These are phyloP conservation scores for Metellina segmentata DNA, from an alignment of 2,888 invertebrate species.

Conservation along the genomic window DNA sequence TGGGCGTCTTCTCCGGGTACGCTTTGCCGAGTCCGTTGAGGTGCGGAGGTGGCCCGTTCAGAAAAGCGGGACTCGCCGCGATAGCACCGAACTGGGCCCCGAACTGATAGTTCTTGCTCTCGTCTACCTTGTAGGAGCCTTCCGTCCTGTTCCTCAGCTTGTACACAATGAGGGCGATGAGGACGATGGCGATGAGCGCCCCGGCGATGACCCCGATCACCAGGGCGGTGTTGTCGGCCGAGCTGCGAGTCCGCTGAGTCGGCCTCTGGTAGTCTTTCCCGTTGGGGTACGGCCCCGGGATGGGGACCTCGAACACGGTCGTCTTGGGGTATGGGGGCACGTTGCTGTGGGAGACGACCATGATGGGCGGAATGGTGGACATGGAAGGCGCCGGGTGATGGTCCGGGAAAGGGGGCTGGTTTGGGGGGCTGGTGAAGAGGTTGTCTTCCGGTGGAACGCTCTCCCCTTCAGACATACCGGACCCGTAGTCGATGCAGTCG, in stretches of 20 bases:
- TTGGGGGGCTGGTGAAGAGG: constrained; percentile 54
- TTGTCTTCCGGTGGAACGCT: constrained; percentile 47
- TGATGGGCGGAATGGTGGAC: constrained; percentile 41
- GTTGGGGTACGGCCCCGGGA: constrained; percentile 45
- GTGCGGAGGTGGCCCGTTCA: constrained; percentile 71
- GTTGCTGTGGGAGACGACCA: constrained; percentile 23
- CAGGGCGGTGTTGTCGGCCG: constrained; percentile 76
- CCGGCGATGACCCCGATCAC: constrained; percentile 92
- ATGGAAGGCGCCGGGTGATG: constrained; percentile 30
- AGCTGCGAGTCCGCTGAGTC: constrained; percentile 69
- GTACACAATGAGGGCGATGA: constrained; percentile 78
- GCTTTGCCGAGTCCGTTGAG: constrained; percentile 65
- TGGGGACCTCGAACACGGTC: constrained; percentile 75
- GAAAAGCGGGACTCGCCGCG: constrained; percentile 60
- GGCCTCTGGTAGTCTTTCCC: constrained; percentile 68
- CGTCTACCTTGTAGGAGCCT: constrained; percentile 82
- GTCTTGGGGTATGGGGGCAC: constrained; percentile 49
- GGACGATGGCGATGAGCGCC: constrained; percentile 89
- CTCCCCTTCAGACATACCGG: constrained; percentile 68
- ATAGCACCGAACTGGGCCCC: constrained; percentile 68
- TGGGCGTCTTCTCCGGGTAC: constrained; percentile 62
- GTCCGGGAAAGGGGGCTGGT: constrained; percentile 14
- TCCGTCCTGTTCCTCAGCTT: constrained; percentile 79
- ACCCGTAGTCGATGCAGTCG: constrained; percentile 73
- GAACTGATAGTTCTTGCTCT: constrained; percentile 81